Conservation (phyloP, 2,888 invertebrate species). For the Napeogenes sylphis region DNA sequence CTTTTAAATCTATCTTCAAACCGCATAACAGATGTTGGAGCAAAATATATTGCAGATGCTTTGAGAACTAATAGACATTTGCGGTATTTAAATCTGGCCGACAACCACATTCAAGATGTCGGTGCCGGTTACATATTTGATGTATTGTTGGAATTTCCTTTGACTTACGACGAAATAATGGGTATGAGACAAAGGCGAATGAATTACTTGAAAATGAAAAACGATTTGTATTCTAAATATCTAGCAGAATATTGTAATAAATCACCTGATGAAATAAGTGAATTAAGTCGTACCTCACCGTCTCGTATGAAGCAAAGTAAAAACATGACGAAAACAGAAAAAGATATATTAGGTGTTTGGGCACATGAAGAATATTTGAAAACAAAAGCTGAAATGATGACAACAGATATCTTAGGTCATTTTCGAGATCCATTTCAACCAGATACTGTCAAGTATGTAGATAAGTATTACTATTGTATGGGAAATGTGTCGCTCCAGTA, state of each 20-base stretch:
- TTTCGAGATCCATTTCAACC: conserved; percentile 44
- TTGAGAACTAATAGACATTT: conserved; percentile 55
- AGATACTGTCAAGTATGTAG: conserved; percentile 28
- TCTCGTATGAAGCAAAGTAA: conserved; percentile 31
- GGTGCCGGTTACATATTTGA: conserved; percentile 47
- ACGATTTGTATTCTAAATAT: conserved; percentile 26
- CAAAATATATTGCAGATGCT: conserved; percentile 44
- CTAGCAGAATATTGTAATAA: conserved; percentile 22
- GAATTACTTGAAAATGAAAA: conserved; percentile 29
- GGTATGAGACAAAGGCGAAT: conserved; percentile 35
- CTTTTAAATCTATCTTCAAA: conserved; percentile 56
- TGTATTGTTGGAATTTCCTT: conserved; percentile 45
- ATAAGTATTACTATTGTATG: conserved; percentile 36
- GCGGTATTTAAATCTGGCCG: conserved; percentile 55
- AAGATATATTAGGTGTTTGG: conserved; percentile 16
- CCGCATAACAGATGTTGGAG: conserved; percentile 54
- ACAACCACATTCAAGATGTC: conserved; percentile 48
- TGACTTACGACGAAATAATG: conserved; percentile 43
- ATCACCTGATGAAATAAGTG: conserved; percentile 33
- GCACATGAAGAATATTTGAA: conserved; percentile 30
- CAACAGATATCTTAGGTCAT: conserved; percentile 38
- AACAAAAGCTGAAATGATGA: conserved; percentile 38
- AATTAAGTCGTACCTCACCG: conserved; percentile 30
- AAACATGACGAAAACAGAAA: conserved; percentile 26
- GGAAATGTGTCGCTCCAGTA: conserved; percentile 51